Conservation (phyloP, 2,113 vertebrate species). For the Cephalopholis sonnerati region DNA sequence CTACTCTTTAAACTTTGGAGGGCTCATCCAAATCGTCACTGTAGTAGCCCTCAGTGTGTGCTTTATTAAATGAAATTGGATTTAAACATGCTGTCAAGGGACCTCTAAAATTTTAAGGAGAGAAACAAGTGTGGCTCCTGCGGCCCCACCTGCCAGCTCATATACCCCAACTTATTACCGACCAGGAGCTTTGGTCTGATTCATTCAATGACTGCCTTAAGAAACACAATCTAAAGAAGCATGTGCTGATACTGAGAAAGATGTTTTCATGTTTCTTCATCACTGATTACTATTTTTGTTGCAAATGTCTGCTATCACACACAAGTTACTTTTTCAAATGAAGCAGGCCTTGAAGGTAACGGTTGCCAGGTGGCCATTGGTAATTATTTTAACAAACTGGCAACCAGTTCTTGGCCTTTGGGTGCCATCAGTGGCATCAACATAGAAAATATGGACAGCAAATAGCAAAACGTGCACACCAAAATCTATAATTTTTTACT, state of each 20-base stretch:
- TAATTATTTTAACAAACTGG: too few species aligned
- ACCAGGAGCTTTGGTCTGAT: not conserved
- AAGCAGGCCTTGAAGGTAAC: too few species aligned
- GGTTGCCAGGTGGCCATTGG: too few species aligned
- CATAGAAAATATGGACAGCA: too few species aligned
- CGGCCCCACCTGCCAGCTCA: not conserved
- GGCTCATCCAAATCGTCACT: not conserved
- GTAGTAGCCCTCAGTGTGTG: not conserved
- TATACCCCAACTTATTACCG: not conserved
- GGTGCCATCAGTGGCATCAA: too few species aligned
- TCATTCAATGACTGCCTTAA: not conserved
- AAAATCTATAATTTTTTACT: too few species aligned
- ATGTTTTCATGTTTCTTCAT: not conserved
- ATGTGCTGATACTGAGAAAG: not conserved
- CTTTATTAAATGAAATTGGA: constrained; percentile 24
- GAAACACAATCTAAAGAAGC: not conserved
- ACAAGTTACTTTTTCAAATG: too few species aligned
- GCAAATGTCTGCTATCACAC: too few species aligned
- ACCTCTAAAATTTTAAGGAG: not conserved
- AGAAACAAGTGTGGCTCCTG: constrained; percentile 6
- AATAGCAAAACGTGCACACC: too few species aligned
- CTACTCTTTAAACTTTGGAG: not conserved
- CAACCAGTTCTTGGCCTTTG: too few species aligned
- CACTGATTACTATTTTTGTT: not conserved
- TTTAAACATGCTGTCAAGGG: constrained; percentile 17